A percentile compares a stretch with the other conserved stretches of the same genome.
Conservation (phyloP, 2,888 invertebrate genomes). For the Petrolisthes manimaculis region DNA sequence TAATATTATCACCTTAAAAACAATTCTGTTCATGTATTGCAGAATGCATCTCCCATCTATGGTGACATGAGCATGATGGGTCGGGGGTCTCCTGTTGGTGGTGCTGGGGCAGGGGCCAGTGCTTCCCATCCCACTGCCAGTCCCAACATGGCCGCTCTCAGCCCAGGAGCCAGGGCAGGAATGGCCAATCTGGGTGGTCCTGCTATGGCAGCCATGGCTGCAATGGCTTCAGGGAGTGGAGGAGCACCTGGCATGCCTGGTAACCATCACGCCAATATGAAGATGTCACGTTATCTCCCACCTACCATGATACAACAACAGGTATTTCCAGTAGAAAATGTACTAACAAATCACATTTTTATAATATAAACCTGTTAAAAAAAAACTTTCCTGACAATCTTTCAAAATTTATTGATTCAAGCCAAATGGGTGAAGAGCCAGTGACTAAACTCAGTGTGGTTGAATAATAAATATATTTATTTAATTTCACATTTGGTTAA, state of each 20-base stretch:
- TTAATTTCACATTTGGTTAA: no score
- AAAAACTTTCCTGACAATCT: no score
- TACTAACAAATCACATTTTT: background rate
- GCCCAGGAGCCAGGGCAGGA: conserved; percentile 53
- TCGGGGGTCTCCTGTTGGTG: conserved; percentile 51
- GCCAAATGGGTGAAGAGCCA: no score
- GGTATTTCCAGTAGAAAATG: conserved; percentile 17
- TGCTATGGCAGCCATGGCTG: conserved; percentile 65
- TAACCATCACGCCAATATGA: conserved; percentile 47
- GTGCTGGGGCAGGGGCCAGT: conserved; percentile 37
- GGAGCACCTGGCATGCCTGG: conserved; percentile 43
- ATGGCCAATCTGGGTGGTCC: conserved; percentile 63
- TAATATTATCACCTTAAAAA: no score
- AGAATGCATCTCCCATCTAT: conserved; percentile 62
- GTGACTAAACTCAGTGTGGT: no score
- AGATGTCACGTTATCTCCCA: conserved; percentile 64
- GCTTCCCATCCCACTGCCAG: conserved; percentile 38
- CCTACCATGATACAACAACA: conserved; percentile 64
- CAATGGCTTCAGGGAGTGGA: conserved; percentile 60
- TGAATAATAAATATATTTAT: no score
- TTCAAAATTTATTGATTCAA: no score
- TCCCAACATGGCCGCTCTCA: conserved; percentile 55
- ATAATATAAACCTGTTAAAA: no score
- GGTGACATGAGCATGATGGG: conserved; percentile 58
- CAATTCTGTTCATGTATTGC: background rate